Conservation (phyloP, 2,888 invertebrate genomes). For the Sepiola atlantica region DNA sequence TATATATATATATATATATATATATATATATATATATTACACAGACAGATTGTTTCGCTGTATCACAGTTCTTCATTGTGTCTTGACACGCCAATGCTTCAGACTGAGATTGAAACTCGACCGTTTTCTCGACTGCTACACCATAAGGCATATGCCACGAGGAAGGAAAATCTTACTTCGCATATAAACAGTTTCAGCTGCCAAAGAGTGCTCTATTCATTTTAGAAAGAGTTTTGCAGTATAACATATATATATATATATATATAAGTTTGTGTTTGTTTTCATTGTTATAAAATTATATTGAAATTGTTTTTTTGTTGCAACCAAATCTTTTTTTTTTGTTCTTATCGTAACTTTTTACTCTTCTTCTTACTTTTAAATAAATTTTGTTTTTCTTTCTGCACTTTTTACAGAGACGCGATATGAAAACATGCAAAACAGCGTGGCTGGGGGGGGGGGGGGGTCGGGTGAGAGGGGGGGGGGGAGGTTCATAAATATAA, state of each 20-base stretch:
- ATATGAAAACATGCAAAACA: too few species aligned
- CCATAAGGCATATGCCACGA: too few species aligned
- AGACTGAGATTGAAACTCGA: too few species aligned
- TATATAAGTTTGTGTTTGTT: background rate
- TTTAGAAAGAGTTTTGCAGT: too few species aligned
- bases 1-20: background rate
- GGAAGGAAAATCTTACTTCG: too few species aligned
- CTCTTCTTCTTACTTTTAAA: background rate
- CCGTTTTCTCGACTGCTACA: too few species aligned
- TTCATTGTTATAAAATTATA: background rate
- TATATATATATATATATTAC: background rate
- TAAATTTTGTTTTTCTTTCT: background rate
- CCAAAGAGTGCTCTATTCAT: too few species aligned
- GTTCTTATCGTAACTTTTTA: background rate
- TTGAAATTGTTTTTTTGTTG: too few species aligned
- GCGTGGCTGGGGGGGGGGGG: too few species aligned
- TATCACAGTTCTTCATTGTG: background rate
- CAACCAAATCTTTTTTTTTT: background rate
- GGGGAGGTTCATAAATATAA: background rate
- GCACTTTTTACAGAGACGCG: too few species aligned
- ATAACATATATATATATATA: background rate
- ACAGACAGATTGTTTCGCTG: background rate
- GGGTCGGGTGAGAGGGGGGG: background rate
- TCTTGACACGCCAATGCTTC: too few species aligned
- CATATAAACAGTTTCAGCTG: too few species aligned